Base-by-base conservation (phyloP, 2,113 vertebrate genomes). In the Hoplias malabaricus region DNA sequence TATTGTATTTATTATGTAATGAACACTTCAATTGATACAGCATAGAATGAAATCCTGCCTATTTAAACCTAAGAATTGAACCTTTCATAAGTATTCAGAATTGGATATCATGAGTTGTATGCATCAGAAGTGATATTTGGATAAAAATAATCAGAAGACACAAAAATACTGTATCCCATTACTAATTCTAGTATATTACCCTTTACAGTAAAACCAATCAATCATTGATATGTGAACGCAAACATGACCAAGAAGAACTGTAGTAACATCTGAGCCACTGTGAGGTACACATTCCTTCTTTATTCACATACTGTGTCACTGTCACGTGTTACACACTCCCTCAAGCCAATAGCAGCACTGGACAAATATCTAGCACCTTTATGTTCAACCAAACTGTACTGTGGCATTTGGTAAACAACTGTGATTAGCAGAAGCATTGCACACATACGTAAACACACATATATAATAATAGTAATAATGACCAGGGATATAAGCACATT, bases 251-350 rank as follows among this genome's bases (percentile, higher is more conserved):
- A 48, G n/a, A 13, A 27, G 53, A 29, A 33, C 27, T 33, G 25
- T 50, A 73, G 87, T 83, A 86, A 83, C 87, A 87, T n/a, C n/a
- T n/a, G n/a, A n/a, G 83, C 40, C 73, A 80, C 82, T n/a, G 81
- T 85, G 23, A 76, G 66, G 48, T 77, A 27, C 79, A 54, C 73
- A 72, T 81, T 87, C 56, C 33, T 46, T 25, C 33, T 46, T 25
- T 8, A 81, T 79, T 86, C 34, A 83, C 80, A 89, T 54, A 84
- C 14, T 43, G 57, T 42, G 23, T 33, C 79, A 81, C 84, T 92
- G 89, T 90, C 82, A 8, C 50, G 13, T 48, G 0, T 3, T 1
- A 67, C 78, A 87, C 86, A 80, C 86, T 23, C 61, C 84, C 63
- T 62, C 34, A 40, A 46, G n/a, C 25, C 46, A 72, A 19, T 59